Conservation (phyloP, 2,888 invertebrate species). For the Sipunculus nudus region DNA sequence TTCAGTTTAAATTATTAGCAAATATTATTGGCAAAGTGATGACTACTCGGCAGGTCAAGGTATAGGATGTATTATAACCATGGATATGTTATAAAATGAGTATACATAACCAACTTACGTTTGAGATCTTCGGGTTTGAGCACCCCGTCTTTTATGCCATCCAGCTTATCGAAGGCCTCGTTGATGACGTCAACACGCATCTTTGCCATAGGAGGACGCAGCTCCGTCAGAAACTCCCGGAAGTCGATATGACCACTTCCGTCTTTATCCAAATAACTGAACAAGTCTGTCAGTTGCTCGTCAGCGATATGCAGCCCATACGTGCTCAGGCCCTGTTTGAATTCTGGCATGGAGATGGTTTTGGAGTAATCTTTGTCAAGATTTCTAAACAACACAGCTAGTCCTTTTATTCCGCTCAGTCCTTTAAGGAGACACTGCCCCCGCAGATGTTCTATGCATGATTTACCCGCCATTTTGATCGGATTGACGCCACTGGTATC, state of each 20-base stretch:
- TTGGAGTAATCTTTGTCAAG: conserved; percentile 40
- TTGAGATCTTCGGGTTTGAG: conserved; percentile 53
- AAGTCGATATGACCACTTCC: conserved; percentile 50
- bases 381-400: conserved; percentile 22
- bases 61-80: too few relatives aligned
- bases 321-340: conserved; percentile 45
- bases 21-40: too few relatives aligned
- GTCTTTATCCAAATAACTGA: conserved; percentile 53
- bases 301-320: conserved; percentile 36
- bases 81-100: not conserved
- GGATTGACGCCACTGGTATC: too few relatives aligned
- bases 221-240: conserved; percentile 48
- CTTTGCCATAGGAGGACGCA: conserved; percentile 52
- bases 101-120: conserved; percentile 41
- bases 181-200: conserved; percentile 48
- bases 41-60: too few relatives aligned
- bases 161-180: conserved; percentile 53
- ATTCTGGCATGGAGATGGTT: conserved; percentile 51
- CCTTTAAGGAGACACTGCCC: conserved; percentile 18
- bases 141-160: conserved; percentile 51
- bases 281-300: conserved; percentile 47
- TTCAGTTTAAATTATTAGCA: too few relatives aligned
- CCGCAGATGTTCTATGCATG: conserved; percentile 15
- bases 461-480: too few relatives aligned
- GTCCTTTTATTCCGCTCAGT: conserved; percentile 20